phyloP scores from a whole-genome alignment of 2,113 vertebrate species.

The Bos taurus region DNA sequence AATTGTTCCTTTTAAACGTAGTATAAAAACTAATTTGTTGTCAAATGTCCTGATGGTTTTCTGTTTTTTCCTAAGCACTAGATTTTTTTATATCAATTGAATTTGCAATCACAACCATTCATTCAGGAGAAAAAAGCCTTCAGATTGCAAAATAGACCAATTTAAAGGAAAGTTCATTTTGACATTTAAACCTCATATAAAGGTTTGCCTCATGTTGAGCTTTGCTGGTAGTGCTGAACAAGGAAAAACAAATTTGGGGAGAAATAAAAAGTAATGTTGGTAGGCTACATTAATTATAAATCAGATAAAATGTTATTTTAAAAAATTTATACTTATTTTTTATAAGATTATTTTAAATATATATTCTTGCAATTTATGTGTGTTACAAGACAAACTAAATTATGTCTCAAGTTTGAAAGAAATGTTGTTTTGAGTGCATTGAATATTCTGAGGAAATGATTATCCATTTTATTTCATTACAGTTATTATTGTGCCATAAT shows the following conservation, averaged over 20 bases:
- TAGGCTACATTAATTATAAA: neutral
- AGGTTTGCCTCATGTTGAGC: neutral
- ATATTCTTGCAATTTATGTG: neutral
- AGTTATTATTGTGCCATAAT: neutral
- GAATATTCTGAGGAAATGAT: neutral
- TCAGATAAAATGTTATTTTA: neutral
- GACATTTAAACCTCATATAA: slow-evolving; percentile 22
- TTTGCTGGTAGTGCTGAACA: neutral
- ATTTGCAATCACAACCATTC: slow-evolving; percentile 58
- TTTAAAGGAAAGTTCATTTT: slow-evolving; percentile 39
- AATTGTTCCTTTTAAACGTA: neutral
- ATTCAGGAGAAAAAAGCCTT: slow-evolving; percentile 13
- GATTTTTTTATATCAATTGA: neutral
- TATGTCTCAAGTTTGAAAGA: neutral
- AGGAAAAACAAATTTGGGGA: neutral
- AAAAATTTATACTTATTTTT: neutral
- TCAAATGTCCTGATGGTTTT: neutral
- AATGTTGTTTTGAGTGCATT: neutral
- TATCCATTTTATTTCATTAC: neutral
- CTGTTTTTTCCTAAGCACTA: slow-evolving; percentile 1
- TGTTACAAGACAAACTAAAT: neutral
- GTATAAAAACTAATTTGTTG: slow-evolving; percentile 22
- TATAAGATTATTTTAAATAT: neutral
- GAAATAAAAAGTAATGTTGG: neutral
- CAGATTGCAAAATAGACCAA: slow-evolving; percentile 2